Percentiles rank a stretch among this genome's conserved stretches.
Evolutionary conservation across 1,140 invertebrate genomes (phyloP).

Genomic region (Hylaeus anthracinus): DNA sequence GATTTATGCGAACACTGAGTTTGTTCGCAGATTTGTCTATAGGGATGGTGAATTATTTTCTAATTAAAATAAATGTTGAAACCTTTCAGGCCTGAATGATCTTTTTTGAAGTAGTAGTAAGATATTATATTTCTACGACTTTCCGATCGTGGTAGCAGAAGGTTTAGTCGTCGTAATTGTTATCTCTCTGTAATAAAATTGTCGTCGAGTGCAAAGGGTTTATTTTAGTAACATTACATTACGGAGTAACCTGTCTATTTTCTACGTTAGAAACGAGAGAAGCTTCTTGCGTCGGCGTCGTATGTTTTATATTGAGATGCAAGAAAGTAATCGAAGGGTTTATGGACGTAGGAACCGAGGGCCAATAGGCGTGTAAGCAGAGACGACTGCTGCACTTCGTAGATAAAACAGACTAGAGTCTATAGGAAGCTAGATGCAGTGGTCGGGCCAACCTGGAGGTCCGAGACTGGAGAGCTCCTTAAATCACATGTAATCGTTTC

Average conservation of each 20-base stretch:
- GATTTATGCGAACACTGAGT: too few relatives aligned
- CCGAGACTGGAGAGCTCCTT: constrained; percentile 70
- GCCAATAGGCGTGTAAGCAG: constrained; percentile 56
- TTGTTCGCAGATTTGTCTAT: too few relatives aligned
- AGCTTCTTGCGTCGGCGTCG: not conserved
- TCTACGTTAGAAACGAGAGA: constrained; percentile 42
- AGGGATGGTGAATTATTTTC: too few relatives aligned
- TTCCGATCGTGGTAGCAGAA: too few relatives aligned
- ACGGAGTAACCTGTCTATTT: not conserved
- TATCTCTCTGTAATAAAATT: too few relatives aligned
- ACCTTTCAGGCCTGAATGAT: too few relatives aligned
- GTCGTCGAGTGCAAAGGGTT: too few relatives aligned
- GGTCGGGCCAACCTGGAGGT: constrained; percentile 51
- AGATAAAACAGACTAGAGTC: constrained; percentile 73
- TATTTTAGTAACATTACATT: too few relatives aligned
- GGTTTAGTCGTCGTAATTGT: too few relatives aligned
- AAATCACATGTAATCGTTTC: constrained; percentile 79
- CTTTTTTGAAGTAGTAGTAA: too few relatives aligned
- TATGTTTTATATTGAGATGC: constrained; percentile 36
- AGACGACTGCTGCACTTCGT: constrained; percentile 69
- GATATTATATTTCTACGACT: too few relatives aligned
- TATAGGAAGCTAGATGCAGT: constrained; percentile 67
- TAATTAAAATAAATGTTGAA: too few relatives aligned
- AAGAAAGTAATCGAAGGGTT: constrained; percentile 34
- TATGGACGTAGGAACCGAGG: constrained; percentile 38